Base-by-base conservation (phyloP, 2,888 invertebrate genomes). In the Brenthis daphne region DNA sequence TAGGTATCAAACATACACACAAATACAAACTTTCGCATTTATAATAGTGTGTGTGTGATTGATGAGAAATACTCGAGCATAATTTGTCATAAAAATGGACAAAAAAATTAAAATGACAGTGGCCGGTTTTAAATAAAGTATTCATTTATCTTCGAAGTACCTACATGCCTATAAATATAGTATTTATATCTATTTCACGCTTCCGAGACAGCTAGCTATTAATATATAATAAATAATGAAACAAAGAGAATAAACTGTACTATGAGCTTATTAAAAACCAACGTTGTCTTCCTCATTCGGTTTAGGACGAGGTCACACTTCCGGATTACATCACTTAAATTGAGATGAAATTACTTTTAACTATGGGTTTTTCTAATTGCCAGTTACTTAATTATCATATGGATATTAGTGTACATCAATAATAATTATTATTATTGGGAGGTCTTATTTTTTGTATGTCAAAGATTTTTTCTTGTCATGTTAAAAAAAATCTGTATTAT, bases 221-320 rank as follows among this genome's bases (percentile, higher is more conserved):
- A 37, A 53, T 56, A 20, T 20, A 20, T 20, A 54, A 53, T 54
- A 47, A 55, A 65, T 56, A 53, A 61, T 51, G 37, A 57, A 53
- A 68, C 68, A 73, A 73, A 70, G 71, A 71, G 54, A 70, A 61
- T 11, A 11, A 43, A 43, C 58, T 71, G 61, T 66, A 57, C 55
- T 37, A 60, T 70, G 71, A 73, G 68, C 68, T 65, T 57, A 68
- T 70, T 73, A 64, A 72, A 72, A 68, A 57, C 63, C 65, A 64
- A 56, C 57, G 65, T 57, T 71, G 68, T 50, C 70, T 74, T 71
- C 75, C 75, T 73, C 63, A 60, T 70, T 64, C 56, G 58, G 67
- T 69, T 61, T 51, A 55, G 58, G 51, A 65, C 72, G 71, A 74
- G 74, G 74, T 64, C 74, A 37, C 48, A 33, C 70, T 73, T 74